Evolutionary conservation across 2,113 vertebrate genomes (phyloP).

Genomic region (Capreolus pygargus): DNA sequence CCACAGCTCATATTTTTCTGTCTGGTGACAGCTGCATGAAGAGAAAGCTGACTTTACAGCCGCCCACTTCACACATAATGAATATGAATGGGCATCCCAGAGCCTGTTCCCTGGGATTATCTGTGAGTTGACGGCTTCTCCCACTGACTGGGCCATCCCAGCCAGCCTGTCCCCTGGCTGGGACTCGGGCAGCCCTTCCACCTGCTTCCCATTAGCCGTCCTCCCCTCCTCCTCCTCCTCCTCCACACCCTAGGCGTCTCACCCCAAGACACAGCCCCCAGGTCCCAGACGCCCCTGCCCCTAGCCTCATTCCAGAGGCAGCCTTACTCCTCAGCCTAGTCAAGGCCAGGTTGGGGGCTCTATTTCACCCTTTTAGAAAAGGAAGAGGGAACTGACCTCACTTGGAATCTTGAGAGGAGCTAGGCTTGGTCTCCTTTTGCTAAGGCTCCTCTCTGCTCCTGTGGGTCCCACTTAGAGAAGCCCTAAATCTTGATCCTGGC

Average conservation of each 20-base stretch:
- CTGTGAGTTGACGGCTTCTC: slow-evolving; percentile 59
- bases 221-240: slow-evolving; percentile 5
- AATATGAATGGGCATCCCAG: slow-evolving; percentile 73
- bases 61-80: slow-evolving; percentile 72
- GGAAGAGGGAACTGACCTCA: not conserved
- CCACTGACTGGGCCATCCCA: slow-evolving; percentile 39
- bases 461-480: not conserved
- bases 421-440: not conserved
- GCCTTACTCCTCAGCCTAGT: not conserved
- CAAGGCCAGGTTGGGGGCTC: not conserved
- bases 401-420: not conserved
- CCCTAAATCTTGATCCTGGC: not conserved
- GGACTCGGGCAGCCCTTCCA: slow-evolving; percentile 48
- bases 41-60: slow-evolving; percentile 78
- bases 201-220: slow-evolving; percentile 70
- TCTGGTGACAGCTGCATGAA: slow-evolving; percentile 80
- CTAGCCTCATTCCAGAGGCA: not conserved
- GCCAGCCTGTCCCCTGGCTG: slow-evolving; percentile 23
- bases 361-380: not conserved
- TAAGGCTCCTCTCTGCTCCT: not conserved
- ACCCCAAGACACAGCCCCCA: not conserved
- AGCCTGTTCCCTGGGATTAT: slow-evolving; percentile 64
- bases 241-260: not conserved
- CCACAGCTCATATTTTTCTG: slow-evolving; percentile 81
- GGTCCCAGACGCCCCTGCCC: not conserved